Base-by-base conservation (phyloP, 2,888 invertebrate genomes). In the Campoplex nolae region DNA sequence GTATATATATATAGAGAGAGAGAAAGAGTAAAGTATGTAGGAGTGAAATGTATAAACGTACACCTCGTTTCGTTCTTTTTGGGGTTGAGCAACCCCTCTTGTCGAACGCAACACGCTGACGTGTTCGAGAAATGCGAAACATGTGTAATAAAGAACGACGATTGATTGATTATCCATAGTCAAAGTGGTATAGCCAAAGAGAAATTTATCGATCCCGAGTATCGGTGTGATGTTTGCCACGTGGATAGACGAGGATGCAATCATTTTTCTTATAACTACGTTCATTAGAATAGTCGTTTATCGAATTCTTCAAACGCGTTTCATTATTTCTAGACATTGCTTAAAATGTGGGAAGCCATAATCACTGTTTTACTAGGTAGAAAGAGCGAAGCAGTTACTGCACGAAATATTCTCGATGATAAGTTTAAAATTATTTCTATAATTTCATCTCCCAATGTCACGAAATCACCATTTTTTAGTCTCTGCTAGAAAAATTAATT, bases 81-180 rank as follows among this genome's bases (percentile, higher is more conserved):
- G 62, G 54, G 70, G 62, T 83, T 79, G 75, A 79, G 75, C 83
- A 86, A 85, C 23, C 42, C 73, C 42, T 51, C 73, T 67, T 32
- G 70, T 48, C 51, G 78, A 58, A 75, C 62, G 85, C 75, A 62
- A 76, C 65, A 65, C 38, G 38, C 71, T 73, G 75, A 80, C 71
- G 76, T 76, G 80, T 42, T 65, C 54, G 83, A 76, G 86, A 79
- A 83, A 79, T 70, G 70, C 86, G 75, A 32, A 75, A 80, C 75
- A 42, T 62, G 51, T 70, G 51, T 70, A 56, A 74, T 68, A 68
- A 82, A 76, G 65, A 62, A 67, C 76, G 87, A 84, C 83, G 87
- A 89, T 88, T 88, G 88, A 89, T 88, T 86, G 89, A 86, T 88
- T 83, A 85, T 83, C 88, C 84, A 84, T 87, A 83, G 86, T 86